A percentile compares a stretch with the other conserved stretches of the same genome.
Conservation (phyloP, 2,797 vertebrate species). For the Staurois parvus region DNA sequence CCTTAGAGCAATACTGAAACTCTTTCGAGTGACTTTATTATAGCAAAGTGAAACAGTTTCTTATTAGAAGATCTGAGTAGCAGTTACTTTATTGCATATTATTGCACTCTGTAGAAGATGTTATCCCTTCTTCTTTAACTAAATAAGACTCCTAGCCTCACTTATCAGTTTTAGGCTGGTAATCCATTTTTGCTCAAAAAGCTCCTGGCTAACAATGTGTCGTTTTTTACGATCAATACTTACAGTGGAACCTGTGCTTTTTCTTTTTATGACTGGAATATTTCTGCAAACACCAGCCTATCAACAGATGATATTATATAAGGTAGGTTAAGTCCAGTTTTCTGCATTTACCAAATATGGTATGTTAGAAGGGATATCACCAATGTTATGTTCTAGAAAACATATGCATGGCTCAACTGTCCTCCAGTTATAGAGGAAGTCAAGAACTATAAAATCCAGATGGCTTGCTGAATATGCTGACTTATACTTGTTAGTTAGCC, state of each 20-base stretch:
- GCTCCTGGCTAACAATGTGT: slow-evolving; percentile 19
- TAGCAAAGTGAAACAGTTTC: neutral
- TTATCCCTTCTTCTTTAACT: neutral
- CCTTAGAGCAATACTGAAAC: neutral
- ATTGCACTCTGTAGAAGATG: neutral
- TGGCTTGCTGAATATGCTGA: too few relatives aligned
- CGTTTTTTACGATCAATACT: slow-evolving; percentile 26
- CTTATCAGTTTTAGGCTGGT: slow-evolving; percentile 1
- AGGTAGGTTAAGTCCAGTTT: slow-evolving; percentile 15
- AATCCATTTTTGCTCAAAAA: slow-evolving; percentile 12
- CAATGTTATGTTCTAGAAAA: neutral
- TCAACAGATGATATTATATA: slow-evolving; percentile 40
- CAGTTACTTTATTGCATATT: neutral
- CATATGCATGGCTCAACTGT: neutral
- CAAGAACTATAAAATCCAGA: too few relatives aligned
- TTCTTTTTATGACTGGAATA: slow-evolving; percentile 43
- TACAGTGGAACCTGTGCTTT: slow-evolving; percentile 39
- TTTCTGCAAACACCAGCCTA: slow-evolving; percentile 43
- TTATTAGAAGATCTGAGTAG: neutral
- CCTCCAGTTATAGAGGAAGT: too few relatives aligned
- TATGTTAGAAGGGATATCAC: neutral
- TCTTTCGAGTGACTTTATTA: neutral
- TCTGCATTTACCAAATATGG: neutral
- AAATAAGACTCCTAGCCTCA: neutral
- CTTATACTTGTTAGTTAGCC: too few relatives aligned